Evolutionary conservation across 2,797 vertebrate genomes (phyloP).

Genomic region (Hozukius guyotensis): DNA sequence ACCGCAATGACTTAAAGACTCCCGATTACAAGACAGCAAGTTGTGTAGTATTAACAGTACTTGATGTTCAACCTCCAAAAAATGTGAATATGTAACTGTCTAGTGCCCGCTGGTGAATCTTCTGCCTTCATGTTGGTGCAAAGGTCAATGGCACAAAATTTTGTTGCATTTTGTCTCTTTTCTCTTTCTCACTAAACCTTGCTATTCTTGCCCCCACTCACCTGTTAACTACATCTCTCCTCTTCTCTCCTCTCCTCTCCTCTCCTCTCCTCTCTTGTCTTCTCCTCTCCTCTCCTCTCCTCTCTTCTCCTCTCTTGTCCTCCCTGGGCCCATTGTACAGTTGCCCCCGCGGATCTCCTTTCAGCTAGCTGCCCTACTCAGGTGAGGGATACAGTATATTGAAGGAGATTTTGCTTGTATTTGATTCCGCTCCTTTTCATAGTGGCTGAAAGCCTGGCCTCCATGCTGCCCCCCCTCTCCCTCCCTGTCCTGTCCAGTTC

Average conservation of each 20-base stretch:
- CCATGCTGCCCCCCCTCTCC: constrained; percentile 57
- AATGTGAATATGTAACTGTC: not conserved
- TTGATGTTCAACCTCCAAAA: not conserved
- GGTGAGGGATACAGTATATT: constrained; percentile 88
- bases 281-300: constrained; percentile 11
- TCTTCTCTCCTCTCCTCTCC: constrained; percentile 5
- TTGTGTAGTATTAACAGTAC: not conserved
- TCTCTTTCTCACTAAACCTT: not conserved
- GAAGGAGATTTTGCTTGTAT: constrained; percentile 85
- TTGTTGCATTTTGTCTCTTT: not conserved
- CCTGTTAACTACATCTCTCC: constrained; percentile 38
- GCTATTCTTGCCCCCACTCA: constrained; percentile 5
- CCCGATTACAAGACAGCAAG: no score
- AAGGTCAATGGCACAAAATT: not conserved
- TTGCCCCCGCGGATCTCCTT: constrained; percentile 82
- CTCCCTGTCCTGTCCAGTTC: constrained; percentile 79
- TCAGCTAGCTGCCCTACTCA: constrained; percentile 84
- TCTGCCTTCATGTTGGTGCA: not conserved
- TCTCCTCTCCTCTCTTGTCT: not conserved
- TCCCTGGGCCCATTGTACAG: constrained; percentile 81
- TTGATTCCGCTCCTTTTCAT: constrained; percentile 86
- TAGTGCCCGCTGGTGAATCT: not conserved
- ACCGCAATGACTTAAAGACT: no score
- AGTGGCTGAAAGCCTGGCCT: constrained; percentile 84
- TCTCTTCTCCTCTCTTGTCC: constrained; percentile 59